Percentiles rank a stretch among this genome's conserved stretches.
phyloP scores from a whole-genome alignment of 1,140 invertebrate species.

The Conus ventricosus region DNA sequence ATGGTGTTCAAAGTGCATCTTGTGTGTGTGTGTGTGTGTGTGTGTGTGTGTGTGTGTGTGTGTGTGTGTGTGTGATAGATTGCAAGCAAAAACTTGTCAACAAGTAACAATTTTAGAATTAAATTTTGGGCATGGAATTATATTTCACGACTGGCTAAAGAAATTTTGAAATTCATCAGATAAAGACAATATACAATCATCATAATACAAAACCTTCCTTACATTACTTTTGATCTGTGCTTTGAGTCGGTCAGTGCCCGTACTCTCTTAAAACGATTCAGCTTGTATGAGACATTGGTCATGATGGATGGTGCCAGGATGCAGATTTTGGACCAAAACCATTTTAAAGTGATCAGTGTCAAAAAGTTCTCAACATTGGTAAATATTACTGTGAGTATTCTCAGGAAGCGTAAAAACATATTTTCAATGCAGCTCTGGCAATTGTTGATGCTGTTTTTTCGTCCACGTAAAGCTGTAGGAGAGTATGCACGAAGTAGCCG shows the following conservation, averaged over 20 bases:
- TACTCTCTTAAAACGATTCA: background rate
- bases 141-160: no score
- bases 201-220: background rate
- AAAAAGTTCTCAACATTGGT: background rate
- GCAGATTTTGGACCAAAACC: conserved; percentile 3
- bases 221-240: background rate
- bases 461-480: background rate
- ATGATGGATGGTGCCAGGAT: background rate
- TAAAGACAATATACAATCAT: background rate
- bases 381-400: background rate
- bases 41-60: conserved; percentile 5
- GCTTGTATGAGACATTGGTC: background rate
- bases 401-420: background rate
- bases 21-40: no score
- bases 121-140: no score
- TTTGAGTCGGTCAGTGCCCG: background rate
- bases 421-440: background rate
- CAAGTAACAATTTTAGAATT: no score
- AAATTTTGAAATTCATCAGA: background rate
- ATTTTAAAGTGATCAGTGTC: background rate
- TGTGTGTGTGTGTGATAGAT: background rate
- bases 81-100: background rate
- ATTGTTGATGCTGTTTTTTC: background rate
- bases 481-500: background rate
- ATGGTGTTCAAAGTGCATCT: background rate